A percentile compares a stretch with the other conserved stretches of the same genome.
Conservation (phyloP, 2,797 vertebrate species). For the Paedocypris micromegethes region DNA sequence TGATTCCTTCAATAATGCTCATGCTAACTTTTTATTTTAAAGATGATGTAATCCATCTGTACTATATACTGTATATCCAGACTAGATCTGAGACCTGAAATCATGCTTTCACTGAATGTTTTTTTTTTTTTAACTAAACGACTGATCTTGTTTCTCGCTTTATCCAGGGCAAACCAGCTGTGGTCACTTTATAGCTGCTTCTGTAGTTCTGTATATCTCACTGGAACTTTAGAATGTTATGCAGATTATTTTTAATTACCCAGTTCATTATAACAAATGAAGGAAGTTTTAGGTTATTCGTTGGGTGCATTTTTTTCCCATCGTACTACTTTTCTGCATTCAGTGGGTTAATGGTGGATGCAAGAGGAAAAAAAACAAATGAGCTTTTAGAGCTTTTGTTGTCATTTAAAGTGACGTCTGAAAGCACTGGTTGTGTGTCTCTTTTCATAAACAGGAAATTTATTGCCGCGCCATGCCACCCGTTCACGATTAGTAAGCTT, state of each 20-base stretch:
- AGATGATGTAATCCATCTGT: conserved; percentile 41
- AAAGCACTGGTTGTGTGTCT: conserved; percentile 24
- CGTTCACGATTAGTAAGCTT: conserved; percentile 47
- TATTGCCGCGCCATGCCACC: conserved; percentile 38
- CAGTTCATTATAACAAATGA: conserved; percentile 5
- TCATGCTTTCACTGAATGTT: conserved; percentile 40
- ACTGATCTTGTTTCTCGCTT: conserved; percentile 17
- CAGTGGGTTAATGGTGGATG: not conserved
- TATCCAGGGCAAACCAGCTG: conserved; percentile 8
- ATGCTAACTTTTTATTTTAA: too few relatives aligned
- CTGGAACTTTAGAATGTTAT: conserved; percentile 9
- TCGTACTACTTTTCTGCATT: not conserved
- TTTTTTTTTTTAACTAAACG: conserved; percentile 23
- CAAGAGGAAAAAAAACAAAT: too few relatives aligned
- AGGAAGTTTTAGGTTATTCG: conserved; percentile 7
- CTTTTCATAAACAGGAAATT: conserved; percentile 41
- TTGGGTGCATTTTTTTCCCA: conserved; percentile 1
- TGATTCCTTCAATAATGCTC: too few relatives aligned
- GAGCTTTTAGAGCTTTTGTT: too few relatives aligned
- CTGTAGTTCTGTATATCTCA: conserved; percentile 21
- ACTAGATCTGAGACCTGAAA: conserved; percentile 40
- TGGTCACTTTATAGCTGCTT: conserved; percentile 28
- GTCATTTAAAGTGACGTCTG: not conserved
- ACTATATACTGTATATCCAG: conserved; percentile 49
- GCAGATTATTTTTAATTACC: not conserved